phyloP scores from a whole-genome alignment of 2,888 invertebrate species.

The Ceratothoa steindachneri region DNA sequence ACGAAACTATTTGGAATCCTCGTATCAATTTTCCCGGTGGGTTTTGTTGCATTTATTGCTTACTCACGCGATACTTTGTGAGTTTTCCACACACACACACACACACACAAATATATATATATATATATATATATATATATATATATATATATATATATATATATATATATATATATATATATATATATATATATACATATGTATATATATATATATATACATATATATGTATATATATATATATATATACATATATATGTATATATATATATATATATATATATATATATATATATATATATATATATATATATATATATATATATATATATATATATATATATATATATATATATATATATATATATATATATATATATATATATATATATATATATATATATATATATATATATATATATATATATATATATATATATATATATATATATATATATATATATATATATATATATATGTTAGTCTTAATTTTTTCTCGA shows the following conservation, averaged over 20 bases:
- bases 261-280: neutral
- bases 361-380: conserved; percentile 9
- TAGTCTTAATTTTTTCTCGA: too few relatives aligned
- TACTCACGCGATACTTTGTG: too few relatives aligned
- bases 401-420: conserved; percentile 13
- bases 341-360: neutral
- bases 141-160: conserved; percentile 16
- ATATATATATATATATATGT: too few relatives aligned
- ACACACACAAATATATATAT: too few relatives aligned
- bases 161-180: conserved; percentile 17
- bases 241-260: neutral
- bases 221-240: neutral
- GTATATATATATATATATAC: neutral
- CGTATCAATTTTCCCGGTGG: too few relatives aligned
- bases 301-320: conserved; percentile 13
- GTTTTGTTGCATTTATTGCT: too few relatives aligned
- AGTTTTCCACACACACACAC: too few relatives aligned
- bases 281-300: conserved; percentile 17
- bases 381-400: conserved; percentile 10
- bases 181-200: conserved; percentile 6
- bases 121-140: conserved; percentile 15
- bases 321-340: conserved; percentile 15
- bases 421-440: conserved; percentile 17
- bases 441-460: conserved; percentile 17
- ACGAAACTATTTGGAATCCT: too few relatives aligned